Base-by-base conservation (phyloP, 2,888 invertebrate genomes). In the Drosophila antonietae region DNA sequence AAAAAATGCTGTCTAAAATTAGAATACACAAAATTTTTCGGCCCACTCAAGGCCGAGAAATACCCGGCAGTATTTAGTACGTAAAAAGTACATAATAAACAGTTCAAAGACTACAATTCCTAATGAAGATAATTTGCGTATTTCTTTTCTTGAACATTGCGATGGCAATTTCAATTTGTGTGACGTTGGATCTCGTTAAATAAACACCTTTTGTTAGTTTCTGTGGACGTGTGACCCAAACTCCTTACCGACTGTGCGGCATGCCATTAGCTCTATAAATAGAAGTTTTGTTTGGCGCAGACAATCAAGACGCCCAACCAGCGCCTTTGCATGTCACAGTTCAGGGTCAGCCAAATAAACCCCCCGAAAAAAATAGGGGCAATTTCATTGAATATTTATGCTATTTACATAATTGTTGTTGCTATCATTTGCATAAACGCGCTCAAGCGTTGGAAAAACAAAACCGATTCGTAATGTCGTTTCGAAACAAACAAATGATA, bases 201-300 rank as follows among this genome's bases (percentile, higher is more conserved):
- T 81, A 87, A 80, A 71, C 89, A 85, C 71, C 68, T 82, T 59
- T 76, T 52, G 56, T 68, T 66, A 46, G 46, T 28, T 57, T n/a
- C 10, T 66, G 41, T 39, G 53, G 15, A 31, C 53, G 65, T 60
- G 68, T 70, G 59, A 44, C 59, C 37, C 15, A 46, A 23, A 33
- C 49, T 58, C 20, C 31, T 46, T 47, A 68, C 47, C 64, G 62
- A 66, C 63, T 64, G n/a, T 33, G 39, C 3, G 20, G 2, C 52
- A 56, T 71, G 72, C 65, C 46, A 39, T 66, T 63, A 12, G 14
- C 12, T 35, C 31, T 72, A 80, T 63, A 75, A 71, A 73, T 76
- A 65, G 61, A 75, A 69, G 35, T 59, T 56, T 56, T 57, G 53
- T 52, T 57, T 57, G 44, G 41, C 59, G 61, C 57, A 63, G 52